Conservation (phyloP, 1,140 invertebrate species). For the Drosophila prosaltans region DNA sequence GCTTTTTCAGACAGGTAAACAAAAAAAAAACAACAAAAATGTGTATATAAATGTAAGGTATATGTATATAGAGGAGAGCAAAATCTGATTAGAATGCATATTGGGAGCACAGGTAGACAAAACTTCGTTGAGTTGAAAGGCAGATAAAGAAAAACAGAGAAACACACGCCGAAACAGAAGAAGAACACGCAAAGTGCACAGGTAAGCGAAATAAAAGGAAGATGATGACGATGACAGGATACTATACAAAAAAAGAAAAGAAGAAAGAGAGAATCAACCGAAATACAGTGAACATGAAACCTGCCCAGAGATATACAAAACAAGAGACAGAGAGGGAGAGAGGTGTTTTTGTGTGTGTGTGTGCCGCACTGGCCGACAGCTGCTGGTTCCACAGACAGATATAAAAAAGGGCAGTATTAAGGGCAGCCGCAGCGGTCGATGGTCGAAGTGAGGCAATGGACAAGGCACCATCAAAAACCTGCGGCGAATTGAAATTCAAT, state of each 20-base stretch:
- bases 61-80: conserved; percentile 26
- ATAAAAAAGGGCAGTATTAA: conserved; percentile 18
- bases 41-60: conserved; percentile 4
- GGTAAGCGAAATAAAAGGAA: conserved; percentile 62
- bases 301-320: conserved; percentile 13
- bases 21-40: neutral
- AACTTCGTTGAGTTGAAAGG: conserved; percentile 40
- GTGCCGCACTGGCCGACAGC: conserved; percentile 37
- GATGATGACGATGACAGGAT: conserved; percentile 68
- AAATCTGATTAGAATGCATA: conserved; percentile 78
- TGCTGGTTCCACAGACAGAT: conserved; percentile 24
- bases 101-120: conserved; percentile 61
- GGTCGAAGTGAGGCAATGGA: neutral
- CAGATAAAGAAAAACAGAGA: conserved; percentile 23
- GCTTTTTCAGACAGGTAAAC: conserved; percentile 40
- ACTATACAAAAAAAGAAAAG: conserved; percentile 35
- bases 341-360: too few relatives aligned
- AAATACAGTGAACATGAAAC: conserved; percentile 20
- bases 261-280: neutral
- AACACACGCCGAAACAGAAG: neutral
- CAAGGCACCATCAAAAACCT: neutral
- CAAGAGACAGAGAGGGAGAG: conserved; percentile 3
- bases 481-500: conserved; percentile 61
- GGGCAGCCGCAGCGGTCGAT: conserved; percentile 1
- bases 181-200: conserved; percentile 59